A percentile compares a stretch with the other conserved stretches of the same genome.
phyloP scores from a whole-genome alignment of 2,888 invertebrate genomes.

The Poecilobothrus nobilitatus region DNA sequence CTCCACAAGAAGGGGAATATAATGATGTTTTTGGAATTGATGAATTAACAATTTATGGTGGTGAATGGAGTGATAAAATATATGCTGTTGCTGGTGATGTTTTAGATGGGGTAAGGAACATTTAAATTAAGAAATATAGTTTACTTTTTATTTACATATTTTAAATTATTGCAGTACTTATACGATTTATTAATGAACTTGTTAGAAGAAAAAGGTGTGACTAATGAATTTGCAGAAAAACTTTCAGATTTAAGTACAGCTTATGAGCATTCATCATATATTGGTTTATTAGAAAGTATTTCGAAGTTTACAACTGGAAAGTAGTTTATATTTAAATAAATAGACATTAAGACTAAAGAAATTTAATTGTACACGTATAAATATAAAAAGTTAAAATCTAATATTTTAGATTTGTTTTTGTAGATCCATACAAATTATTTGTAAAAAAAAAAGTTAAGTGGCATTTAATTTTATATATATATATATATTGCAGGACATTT shows the following conservation, averaged over 20 bases:
- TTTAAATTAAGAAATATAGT: too few species aligned
- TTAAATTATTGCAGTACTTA: slow-evolving; percentile 63
- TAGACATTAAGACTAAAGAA: too few species aligned
- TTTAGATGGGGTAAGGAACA: slow-evolving; percentile 74
- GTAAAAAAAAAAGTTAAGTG: too few species aligned
- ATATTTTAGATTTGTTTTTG: too few species aligned
- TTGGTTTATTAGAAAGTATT: slow-evolving; percentile 70
- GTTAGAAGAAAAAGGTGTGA: slow-evolving; percentile 91
- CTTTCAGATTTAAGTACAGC: slow-evolving; percentile 79
- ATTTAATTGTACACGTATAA: too few species aligned
- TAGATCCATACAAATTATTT: too few species aligned
- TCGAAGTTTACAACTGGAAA: slow-evolving; percentile 73
- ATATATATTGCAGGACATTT: too few species aligned
- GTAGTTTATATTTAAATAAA: slow-evolving; percentile 22
- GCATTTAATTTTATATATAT: too few species aligned
- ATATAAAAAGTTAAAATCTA: too few species aligned
- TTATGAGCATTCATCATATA: slow-evolving; percentile 89
- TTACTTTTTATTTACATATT: neutral
- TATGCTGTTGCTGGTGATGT: slow-evolving; percentile 90
- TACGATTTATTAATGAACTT: slow-evolving; percentile 92
- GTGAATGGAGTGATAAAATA: slow-evolving; percentile 77
- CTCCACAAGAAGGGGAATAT: slow-evolving; percentile 61
- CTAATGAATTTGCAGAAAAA: slow-evolving; percentile 86
- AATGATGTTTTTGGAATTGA: slow-evolving; percentile 89
- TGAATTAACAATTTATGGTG: slow-evolving; percentile 81